Evolutionary conservation across 2,888 invertebrate genomes (phyloP).

Genomic region (Megaustenia siamemsis): DNA sequence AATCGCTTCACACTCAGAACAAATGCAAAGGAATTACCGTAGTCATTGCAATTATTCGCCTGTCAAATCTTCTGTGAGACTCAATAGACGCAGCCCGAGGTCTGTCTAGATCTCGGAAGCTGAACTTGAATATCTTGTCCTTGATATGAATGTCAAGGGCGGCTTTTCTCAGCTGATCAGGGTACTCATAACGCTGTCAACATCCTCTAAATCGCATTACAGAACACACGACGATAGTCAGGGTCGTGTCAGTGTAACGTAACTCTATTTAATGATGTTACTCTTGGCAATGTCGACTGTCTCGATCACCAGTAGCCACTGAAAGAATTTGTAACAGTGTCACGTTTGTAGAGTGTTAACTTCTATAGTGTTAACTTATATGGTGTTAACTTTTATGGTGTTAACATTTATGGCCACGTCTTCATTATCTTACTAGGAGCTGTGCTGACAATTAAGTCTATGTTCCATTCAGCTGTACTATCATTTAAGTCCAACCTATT

Average conservation of each 20-base stretch:
- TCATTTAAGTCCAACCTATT: no score
- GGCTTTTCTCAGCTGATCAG: background rate
- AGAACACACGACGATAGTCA: background rate
- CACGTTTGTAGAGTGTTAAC: no score
- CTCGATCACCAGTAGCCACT: no score
- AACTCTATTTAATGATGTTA: no score
- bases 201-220: background rate
- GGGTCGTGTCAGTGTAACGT: background rate
- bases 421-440: no score
- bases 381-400: no score
- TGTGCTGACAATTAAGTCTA: no score
- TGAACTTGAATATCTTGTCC: background rate
- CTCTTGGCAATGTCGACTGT: no score
- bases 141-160: background rate
- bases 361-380: no score
- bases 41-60: background rate
- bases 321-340: no score
- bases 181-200: background rate
- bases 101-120: background rate
- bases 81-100: background rate
- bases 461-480: no score
- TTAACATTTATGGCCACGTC: no score
- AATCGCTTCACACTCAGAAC: background rate
- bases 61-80: background rate
- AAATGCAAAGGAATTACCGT: background rate